Evolutionary conservation across 2,888 invertebrate genomes (phyloP).

Genomic region (Pollenia labialis): DNA sequence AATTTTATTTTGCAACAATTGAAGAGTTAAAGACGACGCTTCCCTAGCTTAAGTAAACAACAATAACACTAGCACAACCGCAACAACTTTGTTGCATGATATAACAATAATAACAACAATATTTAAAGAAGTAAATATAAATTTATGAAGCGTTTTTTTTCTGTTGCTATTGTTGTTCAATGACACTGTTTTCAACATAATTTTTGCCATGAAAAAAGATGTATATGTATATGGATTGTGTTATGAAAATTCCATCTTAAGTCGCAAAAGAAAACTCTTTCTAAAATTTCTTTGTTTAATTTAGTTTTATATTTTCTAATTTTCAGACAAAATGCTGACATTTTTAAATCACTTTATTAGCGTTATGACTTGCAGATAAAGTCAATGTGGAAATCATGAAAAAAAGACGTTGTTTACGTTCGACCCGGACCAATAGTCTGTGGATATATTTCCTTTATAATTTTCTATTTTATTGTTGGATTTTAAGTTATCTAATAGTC

Average conservation of each 20-base stretch:
- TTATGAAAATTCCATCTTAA: not conserved
- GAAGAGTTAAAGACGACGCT: slow-evolving; percentile 34
- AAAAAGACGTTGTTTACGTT: slow-evolving; percentile 57
- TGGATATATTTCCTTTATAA: slow-evolving; percentile 58
- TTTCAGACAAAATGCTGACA: slow-evolving; percentile 65
- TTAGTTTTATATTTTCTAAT: slow-evolving; percentile 20
- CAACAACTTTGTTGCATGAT: slow-evolving; percentile 34
- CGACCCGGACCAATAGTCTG: slow-evolving; percentile 58
- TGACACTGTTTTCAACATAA: slow-evolving; percentile 60
- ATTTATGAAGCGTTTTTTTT: slow-evolving; percentile 58
- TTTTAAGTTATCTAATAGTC: slow-evolving; percentile 63
- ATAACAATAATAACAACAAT: slow-evolving; percentile 33
- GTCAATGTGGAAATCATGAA: slow-evolving; percentile 43
- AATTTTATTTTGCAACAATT: slow-evolving; percentile 53
- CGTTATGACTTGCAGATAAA: slow-evolving; percentile 56
- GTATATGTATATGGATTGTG: slow-evolving; percentile 25
- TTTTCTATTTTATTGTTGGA: slow-evolving; percentile 65
- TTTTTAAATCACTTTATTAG: not conserved
- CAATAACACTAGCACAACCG: slow-evolving; percentile 43
- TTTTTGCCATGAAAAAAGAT: slow-evolving; percentile 58
- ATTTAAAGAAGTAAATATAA: slow-evolving; percentile 1
- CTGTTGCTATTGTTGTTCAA: slow-evolving; percentile 62
- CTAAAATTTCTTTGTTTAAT: not conserved
- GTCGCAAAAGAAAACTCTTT: slow-evolving; percentile 12
- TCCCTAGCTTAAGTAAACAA: slow-evolving; percentile 62